Evolutionary conservation across 2,797 vertebrate species (phyloP).

Genomic region (Enteromius fasciolatus): DNA sequence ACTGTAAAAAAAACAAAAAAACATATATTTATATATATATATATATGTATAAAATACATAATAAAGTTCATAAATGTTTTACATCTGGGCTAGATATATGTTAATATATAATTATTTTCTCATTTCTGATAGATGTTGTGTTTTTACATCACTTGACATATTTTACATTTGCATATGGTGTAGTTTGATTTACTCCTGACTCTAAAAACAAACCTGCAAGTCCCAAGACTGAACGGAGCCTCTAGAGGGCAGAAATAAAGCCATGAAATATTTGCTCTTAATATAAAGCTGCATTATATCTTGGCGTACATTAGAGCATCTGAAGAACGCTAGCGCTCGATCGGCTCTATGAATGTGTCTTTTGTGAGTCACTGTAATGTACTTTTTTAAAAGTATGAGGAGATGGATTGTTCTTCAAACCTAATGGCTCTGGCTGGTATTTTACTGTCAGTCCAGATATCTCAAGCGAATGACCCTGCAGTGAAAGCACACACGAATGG

Average conservation of each 20-base stretch:
- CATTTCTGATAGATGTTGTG: not conserved
- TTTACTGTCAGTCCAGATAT: constrained; percentile 43
- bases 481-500: constrained; percentile 46
- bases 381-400: constrained; percentile 19
- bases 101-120: no score
- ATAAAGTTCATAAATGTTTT: no score
- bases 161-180: not conserved
- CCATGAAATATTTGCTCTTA: constrained; percentile 11
- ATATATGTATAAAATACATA: no score
- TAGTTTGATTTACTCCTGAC: constrained; percentile 40
- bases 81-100: no score
- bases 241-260: constrained; percentile 43
- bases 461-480: constrained; percentile 35
- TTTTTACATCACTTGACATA: not conserved
- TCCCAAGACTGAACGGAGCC: not conserved
- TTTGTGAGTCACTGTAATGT: constrained; percentile 25
- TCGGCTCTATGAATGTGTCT: constrained; percentile 25
- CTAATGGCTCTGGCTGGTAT: constrained; percentile 38
- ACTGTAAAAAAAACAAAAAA: no score
- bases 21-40: no score
- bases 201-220: not conserved
- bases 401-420: constrained; percentile 31
- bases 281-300: constrained; percentile 15
- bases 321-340: not conserved
- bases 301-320: not conserved